Percentiles rank a stretch among this genome's conserved stretches.
Conservation (phyloP, 2,888 invertebrate genomes). For the Nemapogon koenigi region DNA sequence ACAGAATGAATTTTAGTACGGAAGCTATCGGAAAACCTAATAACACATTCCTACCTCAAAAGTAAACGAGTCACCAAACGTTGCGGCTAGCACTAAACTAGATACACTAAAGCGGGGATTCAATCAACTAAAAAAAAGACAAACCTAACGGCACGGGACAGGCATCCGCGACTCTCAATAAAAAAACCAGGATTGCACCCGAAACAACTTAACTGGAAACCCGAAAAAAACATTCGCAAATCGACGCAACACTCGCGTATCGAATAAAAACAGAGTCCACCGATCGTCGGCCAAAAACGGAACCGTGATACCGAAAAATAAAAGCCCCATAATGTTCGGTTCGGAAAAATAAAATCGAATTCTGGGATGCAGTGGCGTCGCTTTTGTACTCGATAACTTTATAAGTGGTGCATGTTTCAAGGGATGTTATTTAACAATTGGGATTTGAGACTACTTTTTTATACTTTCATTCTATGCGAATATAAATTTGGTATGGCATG, state of each 20-base stretch:
- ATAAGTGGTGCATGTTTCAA: too few relatives aligned
- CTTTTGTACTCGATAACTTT: too few relatives aligned
- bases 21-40: constrained; percentile 2
- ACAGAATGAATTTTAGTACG: too few relatives aligned
- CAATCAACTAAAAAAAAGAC: constrained; percentile 53
- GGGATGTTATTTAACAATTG: too few relatives aligned
- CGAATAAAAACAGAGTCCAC: constrained; percentile 55
- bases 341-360: constrained; percentile 52
- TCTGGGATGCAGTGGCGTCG: too few relatives aligned
- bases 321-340: constrained; percentile 52
- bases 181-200: constrained; percentile 51
- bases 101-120: constrained; percentile 58
- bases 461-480: too few relatives aligned
- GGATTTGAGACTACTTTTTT: too few relatives aligned
- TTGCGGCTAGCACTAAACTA: constrained; percentile 47
- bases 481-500: too few relatives aligned
- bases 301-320: constrained; percentile 64
- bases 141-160: constrained; percentile 49
- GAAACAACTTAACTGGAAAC: constrained; percentile 55
- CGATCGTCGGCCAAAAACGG: constrained; percentile 60
- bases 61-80: constrained; percentile 16
- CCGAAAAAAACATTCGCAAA: constrained; percentile 54
- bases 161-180: constrained; percentile 40
- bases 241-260: constrained; percentile 49
- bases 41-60: constrained; percentile 22